Conservation (phyloP, 1,140 invertebrate genomes). For the Spodoptera litura region DNA sequence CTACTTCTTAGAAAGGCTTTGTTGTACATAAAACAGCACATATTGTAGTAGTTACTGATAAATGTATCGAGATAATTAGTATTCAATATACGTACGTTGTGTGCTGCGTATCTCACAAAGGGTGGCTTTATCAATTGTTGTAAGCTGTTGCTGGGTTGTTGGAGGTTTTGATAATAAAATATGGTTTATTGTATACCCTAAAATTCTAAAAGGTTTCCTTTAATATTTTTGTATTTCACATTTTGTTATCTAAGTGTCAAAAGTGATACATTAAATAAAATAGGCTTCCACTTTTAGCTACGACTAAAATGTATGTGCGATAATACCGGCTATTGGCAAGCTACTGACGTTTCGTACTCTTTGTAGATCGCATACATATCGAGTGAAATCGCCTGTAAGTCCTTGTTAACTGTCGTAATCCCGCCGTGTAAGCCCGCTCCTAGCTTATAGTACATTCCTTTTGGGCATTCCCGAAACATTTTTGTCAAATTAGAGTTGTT, state of each 20-base stretch:
- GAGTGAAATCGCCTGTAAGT: slow-evolving; percentile 64
- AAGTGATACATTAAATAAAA: background rate
- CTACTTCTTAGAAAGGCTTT: background rate
- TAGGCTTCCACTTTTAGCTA: background rate
- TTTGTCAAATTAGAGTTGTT: slow-evolving; percentile 11
- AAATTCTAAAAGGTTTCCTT: background rate
- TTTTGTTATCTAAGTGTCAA: background rate
- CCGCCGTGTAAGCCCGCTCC: slow-evolving; percentile 52
- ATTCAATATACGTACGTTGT: slow-evolving; percentile 38
- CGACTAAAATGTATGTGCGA: slow-evolving; percentile 58
- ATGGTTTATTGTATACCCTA: background rate
- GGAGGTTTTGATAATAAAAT: background rate
- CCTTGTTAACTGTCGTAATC: slow-evolving; percentile 70
- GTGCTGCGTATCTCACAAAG: slow-evolving; percentile 33
- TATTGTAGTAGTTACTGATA: slow-evolving; percentile 3
- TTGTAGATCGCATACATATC: slow-evolving; percentile 63
- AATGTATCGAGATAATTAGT: slow-evolving; percentile 30
- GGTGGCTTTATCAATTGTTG: slow-evolving; percentile 34
- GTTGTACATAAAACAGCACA: background rate
- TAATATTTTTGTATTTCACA: background rate
- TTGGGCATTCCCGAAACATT: slow-evolving; percentile 44
- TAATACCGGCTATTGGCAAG: slow-evolving; percentile 74
- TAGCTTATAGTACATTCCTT: slow-evolving; percentile 47
- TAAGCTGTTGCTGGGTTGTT: slow-evolving; percentile 24
- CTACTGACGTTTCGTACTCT: slow-evolving; percentile 65